Evolutionary conservation across 2,888 invertebrate genomes (phyloP), one percentile per base, ranked within the genome.

Genomic region (Ectemnius continuus): DNA sequence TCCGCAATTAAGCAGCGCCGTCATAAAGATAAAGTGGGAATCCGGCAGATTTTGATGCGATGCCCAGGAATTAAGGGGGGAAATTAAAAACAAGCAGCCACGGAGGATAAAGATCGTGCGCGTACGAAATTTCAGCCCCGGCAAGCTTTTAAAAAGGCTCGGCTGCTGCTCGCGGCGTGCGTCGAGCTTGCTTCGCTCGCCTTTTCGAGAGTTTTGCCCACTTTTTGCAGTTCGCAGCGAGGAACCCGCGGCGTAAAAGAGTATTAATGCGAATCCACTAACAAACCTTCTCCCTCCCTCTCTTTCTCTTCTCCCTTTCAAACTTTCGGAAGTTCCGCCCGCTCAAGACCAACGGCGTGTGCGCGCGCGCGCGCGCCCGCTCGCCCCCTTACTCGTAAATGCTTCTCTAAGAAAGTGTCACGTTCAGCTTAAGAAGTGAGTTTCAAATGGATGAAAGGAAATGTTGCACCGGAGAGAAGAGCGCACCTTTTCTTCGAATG

Each of bases 61-160:
- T 36, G 8, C 36, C 36, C 5, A 11, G 36, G 11, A 36, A 8
- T 36, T 8, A 36, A 11, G 36, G 36, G 36, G 36, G 36, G 36
- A 16, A 52, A 52, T 52, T 52, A 52, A 52, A 52, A 52, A 52
- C 52, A 52, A 14, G 5, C 52, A 16, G 2, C 52, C 14, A 2
- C 52, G 14, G 11, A 6, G 52, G 52, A 13, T 52, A 16, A 14
- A 16, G 52, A 52, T 52, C 14, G 52, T 14, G 52, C 52, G 52
- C 52, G 52, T 14, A 16, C 16, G 36, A 36, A 36, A 8, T 6
- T 36, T 36, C 36, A 36, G 11, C 8, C 36, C 36, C 36, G 36
- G 11, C 5, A 11, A 11, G 36, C 36, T 36, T 36, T 36, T 68
- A 57, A 68, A 68, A 64, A 66, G 16, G 28, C 6, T 58, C 52